phyloP scores from a whole-genome alignment of 2,888 invertebrate species.

The Parnassius mnemosyne region DNA sequence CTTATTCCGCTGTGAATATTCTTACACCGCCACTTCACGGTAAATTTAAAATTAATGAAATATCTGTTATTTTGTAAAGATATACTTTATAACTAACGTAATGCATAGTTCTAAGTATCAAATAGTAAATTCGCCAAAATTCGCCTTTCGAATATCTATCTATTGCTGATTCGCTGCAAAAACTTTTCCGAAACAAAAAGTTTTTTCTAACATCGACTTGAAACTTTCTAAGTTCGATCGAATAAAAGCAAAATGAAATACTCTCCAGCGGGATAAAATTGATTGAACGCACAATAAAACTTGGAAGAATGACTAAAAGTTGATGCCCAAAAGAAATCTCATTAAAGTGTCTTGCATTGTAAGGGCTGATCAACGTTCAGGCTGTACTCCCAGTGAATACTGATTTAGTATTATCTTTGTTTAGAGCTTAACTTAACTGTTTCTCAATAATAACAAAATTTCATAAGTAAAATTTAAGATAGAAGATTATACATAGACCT shows the following conservation, averaged over 20 bases:
- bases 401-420: conserved; percentile 41
- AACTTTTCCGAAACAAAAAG: conserved; percentile 15
- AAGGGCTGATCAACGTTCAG: conserved; percentile 57
- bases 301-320: conserved; percentile 38
- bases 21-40: too few relatives aligned
- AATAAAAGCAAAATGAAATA: conserved; percentile 23
- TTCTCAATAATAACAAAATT: conserved; percentile 26
- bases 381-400: conserved; percentile 47
- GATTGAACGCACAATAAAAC: conserved; percentile 33
- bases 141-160: too few relatives aligned
- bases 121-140: not conserved
- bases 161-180: not conserved
- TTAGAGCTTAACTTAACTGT: conserved; percentile 35
- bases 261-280: conserved; percentile 28
- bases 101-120: too few relatives aligned
- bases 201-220: conserved; percentile 13
- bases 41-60: too few relatives aligned
- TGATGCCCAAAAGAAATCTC: conserved; percentile 65
- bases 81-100: too few relatives aligned
- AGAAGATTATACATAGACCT: too few relatives aligned
- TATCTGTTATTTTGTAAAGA: too few relatives aligned
- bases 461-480: not conserved
- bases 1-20: too few relatives aligned
- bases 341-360: conserved; percentile 62
- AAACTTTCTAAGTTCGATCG: conserved; percentile 14